Conservation (phyloP, 2,888 invertebrate species). For the Cheilosia impressa region DNA sequence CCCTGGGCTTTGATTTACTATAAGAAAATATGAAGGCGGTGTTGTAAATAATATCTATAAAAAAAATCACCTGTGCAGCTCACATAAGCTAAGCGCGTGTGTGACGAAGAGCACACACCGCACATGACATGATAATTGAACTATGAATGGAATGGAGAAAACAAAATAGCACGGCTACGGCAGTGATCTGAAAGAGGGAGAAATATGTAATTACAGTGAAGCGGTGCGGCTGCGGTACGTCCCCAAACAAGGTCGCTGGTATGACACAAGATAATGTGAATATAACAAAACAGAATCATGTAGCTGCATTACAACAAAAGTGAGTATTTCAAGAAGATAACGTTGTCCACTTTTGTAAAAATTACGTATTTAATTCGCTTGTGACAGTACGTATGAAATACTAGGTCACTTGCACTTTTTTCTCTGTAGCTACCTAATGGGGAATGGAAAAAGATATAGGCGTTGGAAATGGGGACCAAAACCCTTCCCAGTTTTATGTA, state of each 20-base stretch:
- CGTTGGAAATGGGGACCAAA: too few species aligned
- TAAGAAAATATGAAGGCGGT: slow-evolving; percentile 22
- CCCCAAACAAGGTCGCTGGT: slow-evolving; percentile 62
- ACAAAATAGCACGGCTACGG: slow-evolving; percentile 11
- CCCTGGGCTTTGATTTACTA: slow-evolving; percentile 2
- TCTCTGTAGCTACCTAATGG: neutral
- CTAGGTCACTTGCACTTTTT: neutral
- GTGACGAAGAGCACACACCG: slow-evolving; percentile 27
- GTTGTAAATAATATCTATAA: slow-evolving; percentile 6
- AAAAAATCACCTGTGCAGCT: slow-evolving; percentile 36
- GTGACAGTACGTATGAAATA: neutral
- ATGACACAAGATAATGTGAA: slow-evolving; percentile 47
- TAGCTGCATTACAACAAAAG: neutral
- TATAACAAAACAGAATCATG: slow-evolving; percentile 25
- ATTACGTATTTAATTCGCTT: slow-evolving; percentile 60
- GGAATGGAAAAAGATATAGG: too few species aligned
- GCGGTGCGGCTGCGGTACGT: slow-evolving; percentile 1
- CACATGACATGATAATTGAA: slow-evolving; percentile 44
- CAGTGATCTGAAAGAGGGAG: neutral
- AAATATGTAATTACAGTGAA: slow-evolving; percentile 49
- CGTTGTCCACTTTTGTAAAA: neutral
- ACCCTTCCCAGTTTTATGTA: neutral
- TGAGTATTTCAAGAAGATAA: neutral
- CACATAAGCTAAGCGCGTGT: slow-evolving; percentile 25
- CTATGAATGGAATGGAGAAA: slow-evolving; percentile 30